Base-by-base conservation (phyloP, 2,113 vertebrate species). In the Pleuronectes platessa region DNA sequence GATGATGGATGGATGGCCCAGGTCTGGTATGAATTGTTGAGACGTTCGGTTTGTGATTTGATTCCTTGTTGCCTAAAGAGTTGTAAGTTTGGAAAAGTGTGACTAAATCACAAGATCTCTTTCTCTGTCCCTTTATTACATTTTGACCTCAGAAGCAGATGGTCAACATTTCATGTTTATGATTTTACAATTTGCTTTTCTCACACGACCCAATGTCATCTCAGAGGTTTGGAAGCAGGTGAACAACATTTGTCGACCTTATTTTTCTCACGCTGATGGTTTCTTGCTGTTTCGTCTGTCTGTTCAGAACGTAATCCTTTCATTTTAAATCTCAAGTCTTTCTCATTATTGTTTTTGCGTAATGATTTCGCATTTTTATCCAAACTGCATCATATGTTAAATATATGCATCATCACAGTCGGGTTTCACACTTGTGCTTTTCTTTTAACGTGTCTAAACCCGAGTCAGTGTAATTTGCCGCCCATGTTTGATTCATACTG, bases 51-150 rank as follows among this genome's bases (percentile, higher is more conserved):
- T 53, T 71, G 51, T 42, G 58, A 42, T 27, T 15, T 20, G 15
- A 47, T 78, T 74, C 37, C 53, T 40, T 45, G 31, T 67, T 76
- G 60, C 72, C 74, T 67, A 58, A 70, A 59, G 68, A 67, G 31
- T 24, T 73, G 1, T 5, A 35, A 62, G 59, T 67, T 71, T 69
- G 5, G 6, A 74, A 21, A 70, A 51, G 47, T 54, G 65, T 66
- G 10, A 76, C 75, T 81, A 23, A 81, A 86, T 74, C 26, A 78
- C 21, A 14, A 0, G 18, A 58, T 8, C 23, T n/a, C 0, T 67
- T 42, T 58, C 4, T 58, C 0, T 68, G 15, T 13, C 55, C 2
- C 20, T 75, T 14, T 47, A 42, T 51, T 24, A 18, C 14, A 72
- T 20, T 49, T 69, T 21, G 24, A 65, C 40, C 23, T 10, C 11